Base-by-base conservation (phyloP, 2,888 invertebrate species). In the Apotomis capreana region DNA sequence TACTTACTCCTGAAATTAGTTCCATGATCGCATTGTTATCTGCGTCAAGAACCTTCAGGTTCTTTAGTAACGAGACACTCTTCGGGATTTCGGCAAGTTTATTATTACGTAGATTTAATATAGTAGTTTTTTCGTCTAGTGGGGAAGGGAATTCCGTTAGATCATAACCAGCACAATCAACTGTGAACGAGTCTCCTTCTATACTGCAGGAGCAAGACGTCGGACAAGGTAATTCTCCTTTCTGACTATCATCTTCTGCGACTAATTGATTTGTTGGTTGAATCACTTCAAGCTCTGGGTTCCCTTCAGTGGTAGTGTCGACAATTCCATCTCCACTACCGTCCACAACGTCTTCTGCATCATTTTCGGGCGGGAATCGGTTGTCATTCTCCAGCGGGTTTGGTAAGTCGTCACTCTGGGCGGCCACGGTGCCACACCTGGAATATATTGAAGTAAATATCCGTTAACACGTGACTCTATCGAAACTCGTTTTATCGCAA, bases 91-190 rank as follows among this genome's bases (percentile, higher is more conserved):
- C 85, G 36, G 87, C 88, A 67, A 93, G 78, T 79, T 90, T 87
- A 75, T 93, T 93, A 60, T 92, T 89, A 77, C 91, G 88, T 74
- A 93, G 77, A 76, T 90, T 88, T 36, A 93, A 79, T 59, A 80
- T 83, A 3, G 89, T 90, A 9, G 90, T 90, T 76, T 83, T 87
- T 6, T 84, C 74, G 75, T 89, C 89, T 62, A 93, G 82, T 15
- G 86, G 80, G 12, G 85, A 78, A 44, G 95, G 95, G 65, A 95
- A 86, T 78, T 93, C 89, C 15, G 89, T 89, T 69, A 95, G 83
- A 51, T 85, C 88, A 70, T 87, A 88, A 77, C 92, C 89, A 9
- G 93, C 89, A 81, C 95, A 95, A 81, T 94, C 90, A 5, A 92
- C 89, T 3, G 88, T 82, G 57, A 86, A 89, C 62, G 84, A 76